phyloP scores from a whole-genome alignment of 2,113 vertebrate genomes.

The Callipepla squamata region DNA sequence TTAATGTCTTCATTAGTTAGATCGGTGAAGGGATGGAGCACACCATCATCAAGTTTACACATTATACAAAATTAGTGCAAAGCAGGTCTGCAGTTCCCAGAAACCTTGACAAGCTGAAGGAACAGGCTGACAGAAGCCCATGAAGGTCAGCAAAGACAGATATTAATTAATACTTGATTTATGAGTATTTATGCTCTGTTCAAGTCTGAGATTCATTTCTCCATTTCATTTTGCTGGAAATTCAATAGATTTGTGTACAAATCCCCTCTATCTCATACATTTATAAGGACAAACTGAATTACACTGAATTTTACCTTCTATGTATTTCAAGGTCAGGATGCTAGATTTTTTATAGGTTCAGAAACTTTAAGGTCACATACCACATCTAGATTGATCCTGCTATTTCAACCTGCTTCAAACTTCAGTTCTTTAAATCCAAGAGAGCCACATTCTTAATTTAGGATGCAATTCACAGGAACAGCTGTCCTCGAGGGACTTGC shows the following conservation, averaged over 20 bases:
- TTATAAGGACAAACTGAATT: neutral
- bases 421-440: neutral
- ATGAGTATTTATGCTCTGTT: neutral
- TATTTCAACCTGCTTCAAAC: neutral
- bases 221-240: neutral
- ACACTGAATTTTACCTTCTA: neutral
- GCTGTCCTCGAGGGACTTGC: neutral
- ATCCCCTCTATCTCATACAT: neutral
- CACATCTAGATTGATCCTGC: neutral
- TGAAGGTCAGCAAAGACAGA: neutral
- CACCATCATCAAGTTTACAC: neutral
- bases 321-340: neutral
- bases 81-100: neutral
- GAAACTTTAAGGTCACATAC: neutral
- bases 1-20: neutral
- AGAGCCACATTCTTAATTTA: constrained; percentile 11
- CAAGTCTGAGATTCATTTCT: neutral
- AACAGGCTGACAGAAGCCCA: neutral
- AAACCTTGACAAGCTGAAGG: neutral
- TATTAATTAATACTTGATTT: neutral
- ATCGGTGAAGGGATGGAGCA: rapidly evolving
- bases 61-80: neutral
- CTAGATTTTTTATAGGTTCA: neutral
- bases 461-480: constrained; percentile 30
- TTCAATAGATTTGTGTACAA: neutral